A percentile compares a stretch with the other conserved stretches of the same genome.
Conservation (phyloP, 2,113 vertebrate genomes). For the Mobula birostris region DNA sequence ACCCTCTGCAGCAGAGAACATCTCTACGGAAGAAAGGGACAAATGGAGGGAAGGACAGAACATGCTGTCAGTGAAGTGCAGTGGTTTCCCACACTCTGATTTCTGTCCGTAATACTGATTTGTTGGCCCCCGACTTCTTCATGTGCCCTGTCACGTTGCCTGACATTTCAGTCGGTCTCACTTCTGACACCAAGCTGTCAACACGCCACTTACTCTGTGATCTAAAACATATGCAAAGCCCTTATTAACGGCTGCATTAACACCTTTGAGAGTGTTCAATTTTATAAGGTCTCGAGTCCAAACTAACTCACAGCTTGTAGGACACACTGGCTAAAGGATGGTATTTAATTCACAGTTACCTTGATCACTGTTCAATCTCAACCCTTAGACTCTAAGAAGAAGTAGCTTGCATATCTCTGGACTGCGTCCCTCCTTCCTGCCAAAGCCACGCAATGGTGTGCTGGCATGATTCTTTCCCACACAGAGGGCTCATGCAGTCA, state of each 20-base stretch:
- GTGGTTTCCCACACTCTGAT: not conserved
- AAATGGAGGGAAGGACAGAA: not conserved
- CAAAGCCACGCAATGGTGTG: not conserved
- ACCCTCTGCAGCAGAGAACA: not conserved
- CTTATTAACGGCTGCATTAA: conserved; percentile 13
- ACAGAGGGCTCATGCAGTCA: not conserved
- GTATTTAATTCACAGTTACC: not conserved
- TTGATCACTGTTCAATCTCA: not conserved
- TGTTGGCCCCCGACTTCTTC: not conserved
- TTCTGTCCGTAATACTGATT: not conserved
- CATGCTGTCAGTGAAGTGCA: not conserved
- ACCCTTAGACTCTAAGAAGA: not conserved
- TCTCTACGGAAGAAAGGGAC: not conserved
- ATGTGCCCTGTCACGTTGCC: not conserved
- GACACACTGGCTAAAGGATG: not conserved
- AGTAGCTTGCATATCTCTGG: not conserved
- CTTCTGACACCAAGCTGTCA: conserved; percentile 15
- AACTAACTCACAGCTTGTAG: not conserved
- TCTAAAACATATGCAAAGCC: conserved; percentile 3
- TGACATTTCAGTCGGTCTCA: conserved; percentile 23
- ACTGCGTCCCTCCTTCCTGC: not conserved
- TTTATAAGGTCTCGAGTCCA: conserved; percentile 11
- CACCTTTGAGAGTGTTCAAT: not conserved
- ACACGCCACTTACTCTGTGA: not conserved
- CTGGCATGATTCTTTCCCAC: not conserved